Conservation (phyloP, 2,797 vertebrate species). For the Australoheros facetus region DNA sequence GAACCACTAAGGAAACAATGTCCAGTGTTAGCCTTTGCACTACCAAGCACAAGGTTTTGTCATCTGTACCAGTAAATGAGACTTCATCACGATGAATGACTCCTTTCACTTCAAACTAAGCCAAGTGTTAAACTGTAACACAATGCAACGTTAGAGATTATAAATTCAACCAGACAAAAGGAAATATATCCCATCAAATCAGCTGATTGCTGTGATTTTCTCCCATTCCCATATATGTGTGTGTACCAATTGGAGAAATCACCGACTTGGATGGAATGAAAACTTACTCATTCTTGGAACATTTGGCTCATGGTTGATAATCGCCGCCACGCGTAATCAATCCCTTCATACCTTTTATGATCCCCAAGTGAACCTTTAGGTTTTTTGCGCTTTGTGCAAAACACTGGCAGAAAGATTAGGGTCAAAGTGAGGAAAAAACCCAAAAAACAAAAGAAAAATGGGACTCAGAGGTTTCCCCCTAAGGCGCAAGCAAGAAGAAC, state of each 20-base stretch:
- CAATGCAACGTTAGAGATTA: background rate
- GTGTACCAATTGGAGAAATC: conserved; percentile 28
- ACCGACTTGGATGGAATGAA: conserved; percentile 23
- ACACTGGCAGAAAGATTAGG: conserved; percentile 28
- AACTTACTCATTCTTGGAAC: conserved; percentile 24
- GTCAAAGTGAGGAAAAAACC: conserved; percentile 34
- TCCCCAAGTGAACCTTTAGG: background rate
- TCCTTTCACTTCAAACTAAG: background rate
- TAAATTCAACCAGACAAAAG: background rate
- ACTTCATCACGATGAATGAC: background rate
- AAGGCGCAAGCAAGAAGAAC: background rate
- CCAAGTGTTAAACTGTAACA: background rate
- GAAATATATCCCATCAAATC: conserved; percentile 1
- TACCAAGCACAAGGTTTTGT: no score
- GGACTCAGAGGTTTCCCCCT: conserved; percentile 9
- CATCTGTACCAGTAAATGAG: no score
- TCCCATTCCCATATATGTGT: conserved; percentile 6
- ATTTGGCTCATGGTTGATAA: conserved; percentile 37
- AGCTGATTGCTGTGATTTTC: conserved; percentile 24
- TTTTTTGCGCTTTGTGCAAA: conserved; percentile 34
- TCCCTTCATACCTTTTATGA: conserved; percentile 37
- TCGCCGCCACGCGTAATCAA: conserved; percentile 46
- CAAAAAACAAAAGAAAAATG: conserved; percentile 25
- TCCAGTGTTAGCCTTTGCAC: no score
- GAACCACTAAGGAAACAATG: no score